Evolutionary conservation across 2,113 vertebrate genomes (phyloP), one percentile per base, ranked within the genome.

Genomic region (Cygnus atratus): DNA sequence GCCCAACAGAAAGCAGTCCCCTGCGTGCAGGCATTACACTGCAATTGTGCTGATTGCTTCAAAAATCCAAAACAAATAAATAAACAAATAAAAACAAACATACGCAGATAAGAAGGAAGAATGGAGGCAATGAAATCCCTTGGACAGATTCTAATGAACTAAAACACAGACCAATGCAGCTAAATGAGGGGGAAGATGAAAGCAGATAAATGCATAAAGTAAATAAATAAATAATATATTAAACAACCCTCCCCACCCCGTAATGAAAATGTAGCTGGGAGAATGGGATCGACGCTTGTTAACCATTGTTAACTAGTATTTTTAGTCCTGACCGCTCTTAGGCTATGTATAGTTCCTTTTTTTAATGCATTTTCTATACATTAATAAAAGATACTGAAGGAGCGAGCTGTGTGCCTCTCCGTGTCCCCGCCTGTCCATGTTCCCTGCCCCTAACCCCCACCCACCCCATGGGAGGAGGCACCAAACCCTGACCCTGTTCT

Each of bases 321-420:
- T 98, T 98, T 99, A 99, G 98, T 99, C 99, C 98, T 98, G 98
- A 98, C 98, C 84, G 94, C 98, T 98, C 98, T 98, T 98, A 98
- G 98, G 98, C 97, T 98, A 98, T 99, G 98, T 99, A 99, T 99
- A 99, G 98, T 98, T 99, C 99, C 99, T 99, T 99, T 99, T 98
- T 99, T 99, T 99, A 99, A 99, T 99, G 99, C 98, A 99, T 99
- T 99, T 99, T 99, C 99, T 99, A 99, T 99, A 98, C 98, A 98
- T 99, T 99, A 99, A 99, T 99, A 99, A 99, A 99, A 99, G 98
- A 99, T 99, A 98, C 97, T 85, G 98, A 99, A 98, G 96, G 97
- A 97, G 62, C 3, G 37, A 43, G 52, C 25, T 2, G 61, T 44
- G 87, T 89, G 66, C 54, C 70, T 94, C 61, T 84, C 66, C 0